phyloP scores from a whole-genome alignment of 1,140 invertebrate species.

The Micrasema minimum region DNA sequence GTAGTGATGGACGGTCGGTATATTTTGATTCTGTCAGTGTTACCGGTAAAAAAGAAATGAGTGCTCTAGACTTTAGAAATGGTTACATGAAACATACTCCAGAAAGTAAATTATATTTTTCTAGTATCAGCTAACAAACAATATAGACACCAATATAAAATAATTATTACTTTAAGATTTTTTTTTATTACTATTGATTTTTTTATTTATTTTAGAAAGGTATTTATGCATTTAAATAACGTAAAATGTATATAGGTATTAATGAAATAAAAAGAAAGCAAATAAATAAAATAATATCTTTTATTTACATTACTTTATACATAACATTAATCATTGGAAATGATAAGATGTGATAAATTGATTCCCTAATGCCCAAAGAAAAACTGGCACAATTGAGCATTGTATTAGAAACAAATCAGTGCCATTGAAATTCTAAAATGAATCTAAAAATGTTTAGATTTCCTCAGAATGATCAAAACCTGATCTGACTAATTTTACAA shows the following conservation, averaged over 20 bases:
- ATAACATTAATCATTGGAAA: slow-evolving; percentile 6
- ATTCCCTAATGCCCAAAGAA: background rate
- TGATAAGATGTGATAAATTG: background rate
- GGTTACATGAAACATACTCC: slow-evolving; percentile 71
- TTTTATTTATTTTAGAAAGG: too few relatives aligned
- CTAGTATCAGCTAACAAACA: slow-evolving; percentile 20
- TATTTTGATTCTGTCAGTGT: slow-evolving; percentile 70
- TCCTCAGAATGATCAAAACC: slow-evolving; percentile 10
- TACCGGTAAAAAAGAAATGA: slow-evolving; percentile 70
- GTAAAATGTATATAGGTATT: too few relatives aligned
- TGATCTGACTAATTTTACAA: background rate
- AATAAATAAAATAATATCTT: too few relatives aligned
- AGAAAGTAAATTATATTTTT: slow-evolving; percentile 41
- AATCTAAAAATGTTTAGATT: slow-evolving; percentile 7
- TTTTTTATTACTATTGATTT: too few relatives aligned
- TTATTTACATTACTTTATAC: slow-evolving; percentile 24
- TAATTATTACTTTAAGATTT: too few relatives aligned
- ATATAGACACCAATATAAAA: too few relatives aligned
- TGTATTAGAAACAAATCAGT: slow-evolving; percentile 10
- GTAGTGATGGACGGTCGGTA: slow-evolving; percentile 69
- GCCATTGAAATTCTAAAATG: slow-evolving; percentile 22
- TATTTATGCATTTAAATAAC: too few relatives aligned
- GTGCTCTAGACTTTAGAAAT: slow-evolving; percentile 75
- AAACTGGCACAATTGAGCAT: background rate
- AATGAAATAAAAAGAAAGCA: background rate